These are phyloP conservation scores for Hyles lineata DNA, from an alignment of 2,888 invertebrate genomes.

Conservation along the genomic window DNA sequence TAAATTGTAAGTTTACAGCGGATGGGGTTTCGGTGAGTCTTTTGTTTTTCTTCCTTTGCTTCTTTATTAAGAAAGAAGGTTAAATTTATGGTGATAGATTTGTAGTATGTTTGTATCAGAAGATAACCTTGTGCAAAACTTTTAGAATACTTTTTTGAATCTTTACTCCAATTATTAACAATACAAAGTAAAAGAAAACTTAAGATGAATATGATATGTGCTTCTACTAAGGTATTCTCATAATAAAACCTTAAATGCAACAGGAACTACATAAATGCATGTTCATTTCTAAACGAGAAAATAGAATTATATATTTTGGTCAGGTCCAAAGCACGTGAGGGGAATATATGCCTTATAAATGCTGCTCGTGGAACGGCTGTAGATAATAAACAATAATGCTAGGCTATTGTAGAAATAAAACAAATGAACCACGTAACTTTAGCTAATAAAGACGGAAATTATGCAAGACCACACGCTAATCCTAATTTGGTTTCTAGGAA, in stretches of 20 bases:
- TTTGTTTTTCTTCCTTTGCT: conserved; percentile 4
- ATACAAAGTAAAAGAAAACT: no score
- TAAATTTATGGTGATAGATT: not conserved
- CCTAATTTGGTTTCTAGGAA: no score
- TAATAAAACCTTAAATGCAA: conserved; percentile 33
- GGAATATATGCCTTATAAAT: not conserved
- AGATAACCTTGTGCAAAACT: no score
- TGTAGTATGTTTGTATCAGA: not conserved
- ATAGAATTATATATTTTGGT: conserved; percentile 27
- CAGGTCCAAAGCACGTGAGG: conserved; percentile 19
- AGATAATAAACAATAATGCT: not conserved
- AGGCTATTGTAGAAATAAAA: not conserved
- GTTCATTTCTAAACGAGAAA: conserved; percentile 11
- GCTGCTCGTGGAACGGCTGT: not conserved
- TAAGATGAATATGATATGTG: no score
- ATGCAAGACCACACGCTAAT: not conserved
- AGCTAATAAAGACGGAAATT: not conserved
- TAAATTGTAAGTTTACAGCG: not conserved
- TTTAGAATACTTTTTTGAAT: no score
- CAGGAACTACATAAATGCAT: conserved; percentile 13
- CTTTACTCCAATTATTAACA: no score
- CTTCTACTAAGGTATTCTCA: not conserved
- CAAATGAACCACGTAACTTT: not conserved
- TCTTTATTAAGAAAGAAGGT: not conserved
- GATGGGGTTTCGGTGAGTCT: not conserved